phyloP scores from a whole-genome alignment of 30 jellyfish, hydroid and myxozoan genomes.

The Chrysaora quinquecirrha region DNA sequence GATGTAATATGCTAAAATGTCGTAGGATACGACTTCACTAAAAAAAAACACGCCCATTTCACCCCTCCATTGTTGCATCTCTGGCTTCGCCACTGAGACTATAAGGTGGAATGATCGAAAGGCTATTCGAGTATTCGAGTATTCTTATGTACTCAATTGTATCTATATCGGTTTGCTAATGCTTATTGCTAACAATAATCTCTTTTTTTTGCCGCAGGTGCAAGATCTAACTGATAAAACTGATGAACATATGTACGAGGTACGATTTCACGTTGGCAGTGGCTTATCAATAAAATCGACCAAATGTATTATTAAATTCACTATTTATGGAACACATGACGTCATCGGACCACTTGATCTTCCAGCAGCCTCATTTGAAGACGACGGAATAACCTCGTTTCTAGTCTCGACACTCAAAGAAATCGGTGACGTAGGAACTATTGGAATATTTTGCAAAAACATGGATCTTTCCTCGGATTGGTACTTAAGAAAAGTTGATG shows the following conservation, averaged over 20 bases:
- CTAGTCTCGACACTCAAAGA: conserved; percentile 29
- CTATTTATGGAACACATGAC: conserved; percentile 36
- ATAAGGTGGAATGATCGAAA: too few species aligned
- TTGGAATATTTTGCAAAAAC: conserved; percentile 49
- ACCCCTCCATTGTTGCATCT: too few species aligned
- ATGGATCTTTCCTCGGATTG: conserved; percentile 58
- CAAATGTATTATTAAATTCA: conserved; percentile 24
- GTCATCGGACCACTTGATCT: conserved; percentile 45
- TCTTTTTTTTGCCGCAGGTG: too few species aligned
- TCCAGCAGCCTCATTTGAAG: conserved; percentile 41
- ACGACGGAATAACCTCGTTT: conserved; percentile 60
- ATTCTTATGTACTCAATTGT: too few species aligned
- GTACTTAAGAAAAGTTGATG: conserved; percentile 49
- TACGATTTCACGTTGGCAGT: conserved; percentile 56
- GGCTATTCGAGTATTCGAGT: too few species aligned
- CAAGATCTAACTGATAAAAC: conserved; percentile 12
- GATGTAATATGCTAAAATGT: too few species aligned
- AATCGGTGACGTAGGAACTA: conserved; percentile 42
- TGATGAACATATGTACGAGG: conserved; percentile 54
- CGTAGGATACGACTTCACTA: too few species aligned
- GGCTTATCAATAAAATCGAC: conserved; percentile 43
- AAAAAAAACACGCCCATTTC: too few species aligned
- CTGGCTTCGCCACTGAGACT: too few species aligned
- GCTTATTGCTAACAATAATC: too few species aligned
- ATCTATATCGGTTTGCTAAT: too few species aligned